These are phyloP conservation scores for Xestia c-nigrum DNA, from an alignment of 2,888 invertebrate genomes.

Conservation along the genomic window DNA sequence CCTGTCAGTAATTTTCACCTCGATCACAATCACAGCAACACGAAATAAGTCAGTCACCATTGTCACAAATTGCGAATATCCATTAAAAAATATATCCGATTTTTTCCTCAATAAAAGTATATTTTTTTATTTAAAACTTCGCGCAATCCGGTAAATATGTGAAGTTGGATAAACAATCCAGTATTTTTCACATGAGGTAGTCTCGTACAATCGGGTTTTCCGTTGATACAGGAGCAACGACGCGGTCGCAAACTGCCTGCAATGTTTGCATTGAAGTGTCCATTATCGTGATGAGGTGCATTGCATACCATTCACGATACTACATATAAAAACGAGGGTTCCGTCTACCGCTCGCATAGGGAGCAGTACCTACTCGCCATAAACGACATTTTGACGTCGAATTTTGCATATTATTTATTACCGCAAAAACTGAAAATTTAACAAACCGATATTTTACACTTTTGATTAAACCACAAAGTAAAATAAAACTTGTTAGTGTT, in stretches of 20 bases:
- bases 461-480: background rate
- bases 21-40: constrained; percentile 44
- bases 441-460: background rate
- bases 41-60: constrained; percentile 31
- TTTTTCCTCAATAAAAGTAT: constrained; percentile 35
- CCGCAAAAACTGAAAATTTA: background rate
- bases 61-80: constrained; percentile 55
- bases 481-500: constrained; percentile 19
- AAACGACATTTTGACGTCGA: constrained; percentile 41
- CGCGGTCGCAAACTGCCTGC: constrained; percentile 73
- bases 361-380: constrained; percentile 9
- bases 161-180: constrained; percentile 57
- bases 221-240: constrained; percentile 64
- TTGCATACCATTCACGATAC: constrained; percentile 71
- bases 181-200: constrained; percentile 54
- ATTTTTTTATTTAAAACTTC: constrained; percentile 35
- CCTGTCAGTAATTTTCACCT: constrained; percentile 26
- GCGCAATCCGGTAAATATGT: constrained; percentile 46
- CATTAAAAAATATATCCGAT: constrained; percentile 39
- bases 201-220: constrained; percentile 63
- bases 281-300: constrained; percentile 84
- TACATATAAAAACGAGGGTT: constrained; percentile 69
- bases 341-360: constrained; percentile 45
- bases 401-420: constrained; percentile 19
- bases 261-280: constrained; percentile 79